Evolutionary conservation across 2,113 vertebrate genomes (phyloP).

Genomic region (Chionodraco myersi): DNA sequence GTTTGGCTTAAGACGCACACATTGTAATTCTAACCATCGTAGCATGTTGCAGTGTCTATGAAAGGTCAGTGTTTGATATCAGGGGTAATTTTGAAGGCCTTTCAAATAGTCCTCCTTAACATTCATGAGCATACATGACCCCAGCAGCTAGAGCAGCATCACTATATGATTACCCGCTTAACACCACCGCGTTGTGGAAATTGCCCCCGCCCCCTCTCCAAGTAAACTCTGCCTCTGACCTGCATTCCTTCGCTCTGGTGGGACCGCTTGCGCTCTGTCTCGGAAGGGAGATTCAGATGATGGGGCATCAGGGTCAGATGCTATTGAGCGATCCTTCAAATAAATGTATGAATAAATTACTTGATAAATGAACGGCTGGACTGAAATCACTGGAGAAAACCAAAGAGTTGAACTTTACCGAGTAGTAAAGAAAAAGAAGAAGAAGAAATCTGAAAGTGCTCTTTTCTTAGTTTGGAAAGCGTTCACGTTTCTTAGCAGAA

Average conservation of each 20-base stretch:
- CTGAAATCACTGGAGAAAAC: constrained; percentile 65
- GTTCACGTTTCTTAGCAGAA: constrained; percentile 23
- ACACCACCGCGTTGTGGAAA: constrained; percentile 60
- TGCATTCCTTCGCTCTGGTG: constrained; percentile 70
- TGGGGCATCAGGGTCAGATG: constrained; percentile 74
- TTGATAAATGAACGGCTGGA: constrained; percentile 67
- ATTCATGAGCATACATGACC: constrained; percentile 80
- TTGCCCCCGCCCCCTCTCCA: constrained; percentile 58
- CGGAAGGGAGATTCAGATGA: constrained; percentile 65
- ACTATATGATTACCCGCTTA: constrained; percentile 74
- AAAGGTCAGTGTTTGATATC: constrained; percentile 76
- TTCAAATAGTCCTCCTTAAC: constrained; percentile 75
- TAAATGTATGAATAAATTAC: constrained; percentile 79
- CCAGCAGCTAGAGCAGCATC: constrained; percentile 68
- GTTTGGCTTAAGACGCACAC: constrained; percentile 28
- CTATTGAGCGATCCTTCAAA: constrained; percentile 78
- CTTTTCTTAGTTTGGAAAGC: constrained; percentile 42
- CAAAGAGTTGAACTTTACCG: constrained; percentile 61
- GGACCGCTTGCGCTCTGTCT: constrained; percentile 68
- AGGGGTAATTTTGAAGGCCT: constrained; percentile 77
- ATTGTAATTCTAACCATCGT: constrained; percentile 66
- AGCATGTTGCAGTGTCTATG: constrained; percentile 52
- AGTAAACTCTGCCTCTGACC: constrained; percentile 80
- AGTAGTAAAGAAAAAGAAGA: constrained; percentile 29
- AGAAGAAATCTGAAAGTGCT: constrained; percentile 7